Percentiles rank a stretch among this genome's conserved stretches.
Conservation (phyloP, 2,888 invertebrate species). For the Parnassius orleans region DNA sequence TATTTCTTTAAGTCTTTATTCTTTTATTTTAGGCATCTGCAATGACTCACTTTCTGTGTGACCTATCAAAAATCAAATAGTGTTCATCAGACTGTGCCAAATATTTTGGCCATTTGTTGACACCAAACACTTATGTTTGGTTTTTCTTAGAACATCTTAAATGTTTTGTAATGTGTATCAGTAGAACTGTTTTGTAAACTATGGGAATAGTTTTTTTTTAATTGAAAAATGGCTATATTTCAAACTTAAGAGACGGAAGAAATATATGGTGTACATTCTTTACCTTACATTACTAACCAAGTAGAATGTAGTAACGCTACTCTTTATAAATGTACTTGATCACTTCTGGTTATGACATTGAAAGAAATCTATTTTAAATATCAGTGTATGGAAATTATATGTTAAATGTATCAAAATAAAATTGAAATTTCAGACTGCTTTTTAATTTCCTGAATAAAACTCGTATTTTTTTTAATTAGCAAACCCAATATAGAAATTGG, state of each 20-base stretch:
- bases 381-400: constrained; percentile 74
- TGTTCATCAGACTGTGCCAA: constrained; percentile 70
- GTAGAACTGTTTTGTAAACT: constrained; percentile 12
- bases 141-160: neutral
- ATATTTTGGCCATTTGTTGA: constrained; percentile 43
- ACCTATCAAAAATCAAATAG: constrained; percentile 36
- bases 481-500: neutral
- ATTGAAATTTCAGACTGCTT: constrained; percentile 40
- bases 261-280: constrained; percentile 10
- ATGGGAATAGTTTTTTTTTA: constrained; percentile 5
- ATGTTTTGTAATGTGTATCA: constrained; percentile 1
- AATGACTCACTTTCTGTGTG: constrained; percentile 6
- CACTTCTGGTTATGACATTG: constrained; percentile 64
- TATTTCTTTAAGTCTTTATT: no score
- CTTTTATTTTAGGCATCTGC: no score
- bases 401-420: constrained; percentile 74
- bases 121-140: constrained; percentile 29
- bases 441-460: constrained; percentile 25
- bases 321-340: constrained; percentile 29
- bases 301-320: constrained; percentile 29
- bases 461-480: neutral
- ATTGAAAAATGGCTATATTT: neutral
- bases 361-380: constrained; percentile 79
- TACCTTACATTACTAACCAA: constrained; percentile 27
- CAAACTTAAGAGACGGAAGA: neutral